Base-by-base conservation (phyloP, 2,797 vertebrate species). In the Chrosomus eos region DNA sequence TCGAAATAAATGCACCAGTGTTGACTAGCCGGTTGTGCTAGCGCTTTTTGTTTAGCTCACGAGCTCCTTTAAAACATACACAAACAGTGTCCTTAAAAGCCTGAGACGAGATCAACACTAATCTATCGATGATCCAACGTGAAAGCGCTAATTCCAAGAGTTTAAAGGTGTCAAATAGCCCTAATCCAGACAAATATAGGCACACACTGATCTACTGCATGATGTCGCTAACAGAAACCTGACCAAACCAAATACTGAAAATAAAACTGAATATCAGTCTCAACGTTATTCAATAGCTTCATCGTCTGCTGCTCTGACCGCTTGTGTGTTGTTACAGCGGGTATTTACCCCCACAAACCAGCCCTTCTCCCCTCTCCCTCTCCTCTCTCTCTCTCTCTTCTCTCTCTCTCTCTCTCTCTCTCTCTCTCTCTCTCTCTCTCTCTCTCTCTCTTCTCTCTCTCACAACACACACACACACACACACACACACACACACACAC, bases 281-380 rank as follows among this genome's bases (percentile, higher is more conserved):
- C 33, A 18, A 31, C n/a, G n/a, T n/a, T n/a, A n/a, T n/a, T 33
- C 23, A 11, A 77, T 5, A 33, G 6, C 82, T 33, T 48, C 26
- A 28, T 67, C 74, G 8, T 23, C 53, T 36, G 40, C 23, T 51
- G 9, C 7, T 26, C 72, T 62, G 38, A 36, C 36, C 67, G 76
- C 43, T 67, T 79, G 78, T 85, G 43, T 91, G 90, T 90, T 89
- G 85, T 86, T 86, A 88, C 88, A 91, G 87, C 90, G 89, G 90
- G 89, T 81, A 85, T 81, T 70, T 60, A 60, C 83, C 45, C 43
- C 23, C 73, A 77, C 62, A 77, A 74, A 66, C 23, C 81, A 40
- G 8, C 81, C 81, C 81, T 74, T 74, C 81, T n/a, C 60, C 72
- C 81, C 58, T 26, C 31, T 68, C 9, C 76, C n/a, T 26, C 16